Evolutionary conservation across 2,797 vertebrate species (phyloP).

Genomic region (Avahi laniger): DNA sequence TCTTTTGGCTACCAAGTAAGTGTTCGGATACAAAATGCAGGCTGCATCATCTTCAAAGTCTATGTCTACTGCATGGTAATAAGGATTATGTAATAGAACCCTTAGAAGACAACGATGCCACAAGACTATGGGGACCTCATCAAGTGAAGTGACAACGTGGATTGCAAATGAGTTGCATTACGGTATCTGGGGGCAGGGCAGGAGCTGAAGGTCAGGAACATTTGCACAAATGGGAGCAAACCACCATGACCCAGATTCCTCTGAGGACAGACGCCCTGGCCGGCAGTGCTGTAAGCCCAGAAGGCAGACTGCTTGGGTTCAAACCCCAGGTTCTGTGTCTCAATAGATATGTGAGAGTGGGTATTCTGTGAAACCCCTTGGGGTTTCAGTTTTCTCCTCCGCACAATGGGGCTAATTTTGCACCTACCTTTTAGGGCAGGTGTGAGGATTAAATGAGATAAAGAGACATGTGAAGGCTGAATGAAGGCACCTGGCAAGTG

Average conservation of each 20-base stretch:
- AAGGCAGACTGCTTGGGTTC: background rate
- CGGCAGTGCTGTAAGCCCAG: background rate
- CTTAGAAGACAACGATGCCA: background rate
- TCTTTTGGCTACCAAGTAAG: constrained; percentile 36
- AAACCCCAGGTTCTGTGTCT: background rate
- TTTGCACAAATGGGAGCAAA: background rate
- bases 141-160: background rate
- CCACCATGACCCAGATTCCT: background rate
- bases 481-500: background rate
- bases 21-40: constrained; percentile 17
- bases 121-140: background rate
- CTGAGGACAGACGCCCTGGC: background rate
- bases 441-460: background rate
- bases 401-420: background rate
- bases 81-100: constrained; percentile 41
- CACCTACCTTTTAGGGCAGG: background rate
- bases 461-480: background rate
- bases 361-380: background rate
- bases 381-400: background rate
- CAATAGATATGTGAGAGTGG: background rate
- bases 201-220: background rate
- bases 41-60: background rate
- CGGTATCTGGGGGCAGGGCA: background rate
- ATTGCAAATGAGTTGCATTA: background rate
- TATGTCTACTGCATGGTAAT: background rate